A percentile compares a stretch with the other conserved stretches of the same genome.
Evolutionary conservation across 2,113 vertebrate genomes (phyloP).

Genomic region (Nyctereutes procyonoides): DNA sequence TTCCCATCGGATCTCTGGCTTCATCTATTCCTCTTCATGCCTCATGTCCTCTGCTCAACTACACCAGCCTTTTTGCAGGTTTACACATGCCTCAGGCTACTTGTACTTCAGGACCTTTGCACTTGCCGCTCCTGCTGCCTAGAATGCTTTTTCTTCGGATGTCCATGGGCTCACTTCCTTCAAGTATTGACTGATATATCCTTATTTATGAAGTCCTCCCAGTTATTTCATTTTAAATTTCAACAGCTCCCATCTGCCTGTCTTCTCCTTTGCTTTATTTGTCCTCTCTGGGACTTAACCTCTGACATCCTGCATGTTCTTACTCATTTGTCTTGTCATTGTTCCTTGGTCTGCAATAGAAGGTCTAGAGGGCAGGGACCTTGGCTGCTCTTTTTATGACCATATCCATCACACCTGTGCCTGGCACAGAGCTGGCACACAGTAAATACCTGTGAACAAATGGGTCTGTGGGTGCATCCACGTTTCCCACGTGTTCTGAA

Average conservation of each 20-base stretch:
- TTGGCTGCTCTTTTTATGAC: rapidly evolving
- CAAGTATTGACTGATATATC: rapidly evolving
- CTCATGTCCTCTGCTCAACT: background rate
- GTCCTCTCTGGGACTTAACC: too few relatives aligned
- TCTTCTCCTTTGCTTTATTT: background rate
- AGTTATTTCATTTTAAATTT: background rate
- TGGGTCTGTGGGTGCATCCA: too few relatives aligned
- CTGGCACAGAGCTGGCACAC: background rate
- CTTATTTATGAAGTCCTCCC: background rate
- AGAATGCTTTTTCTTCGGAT: background rate
- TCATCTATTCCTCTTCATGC: rapidly evolving
- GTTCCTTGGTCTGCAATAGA: background rate
- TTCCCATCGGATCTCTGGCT: background rate
- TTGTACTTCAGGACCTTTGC: too few relatives aligned
- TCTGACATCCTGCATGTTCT: rapidly evolving
- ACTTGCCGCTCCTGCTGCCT: background rate
- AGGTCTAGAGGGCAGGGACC: too few relatives aligned
- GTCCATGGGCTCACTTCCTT: rapidly evolving
- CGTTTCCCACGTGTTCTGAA: rapidly evolving
- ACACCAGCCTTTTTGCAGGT: background rate
- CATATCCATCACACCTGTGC: rapidly evolving
- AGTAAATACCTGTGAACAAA: rapidly evolving
- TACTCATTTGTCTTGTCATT: too few relatives aligned
- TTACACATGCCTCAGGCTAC: background rate
- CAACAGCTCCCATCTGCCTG: rapidly evolving